phyloP scores from a whole-genome alignment of 2,888 invertebrate genomes.

The Meteorus colon region DNA sequence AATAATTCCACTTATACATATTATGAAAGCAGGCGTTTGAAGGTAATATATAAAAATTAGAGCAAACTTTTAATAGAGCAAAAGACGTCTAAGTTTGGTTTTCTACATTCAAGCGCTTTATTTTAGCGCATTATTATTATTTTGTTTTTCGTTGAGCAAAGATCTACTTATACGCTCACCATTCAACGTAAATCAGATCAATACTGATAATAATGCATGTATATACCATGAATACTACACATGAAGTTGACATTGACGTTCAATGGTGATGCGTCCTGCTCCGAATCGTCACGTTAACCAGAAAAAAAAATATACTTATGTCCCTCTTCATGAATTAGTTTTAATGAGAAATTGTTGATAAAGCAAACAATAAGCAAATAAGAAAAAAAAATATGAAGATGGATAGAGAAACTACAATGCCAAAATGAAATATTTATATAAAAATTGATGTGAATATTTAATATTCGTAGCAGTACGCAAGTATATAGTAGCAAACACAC shows the following conservation, averaged over 20 bases:
- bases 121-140: not conserved
- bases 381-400: not conserved
- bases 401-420: not conserved
- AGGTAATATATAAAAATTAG: not conserved
- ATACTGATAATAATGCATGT: not conserved
- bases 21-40: not conserved
- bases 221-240: not conserved
- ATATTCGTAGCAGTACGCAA: constrained; percentile 34
- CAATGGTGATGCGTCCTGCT: not conserved
- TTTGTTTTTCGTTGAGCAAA: not conserved
- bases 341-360: not conserved
- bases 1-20: not conserved
- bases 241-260: not conserved
- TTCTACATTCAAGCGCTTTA: not conserved
- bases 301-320: not conserved
- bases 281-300: not conserved
- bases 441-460: constrained; percentile 15
- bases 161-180: not conserved
- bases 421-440: constrained; percentile 1
- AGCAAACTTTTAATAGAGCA: not conserved
- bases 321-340: not conserved
- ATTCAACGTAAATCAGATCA: not conserved
- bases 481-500: constrained; percentile 15
- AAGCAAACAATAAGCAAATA: not conserved
- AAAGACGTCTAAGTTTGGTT: not conserved